These are phyloP conservation scores for Microcebus lehilahytsara DNA, from an alignment of 2,113 vertebrate genomes.

Conservation along the genomic window DNA sequence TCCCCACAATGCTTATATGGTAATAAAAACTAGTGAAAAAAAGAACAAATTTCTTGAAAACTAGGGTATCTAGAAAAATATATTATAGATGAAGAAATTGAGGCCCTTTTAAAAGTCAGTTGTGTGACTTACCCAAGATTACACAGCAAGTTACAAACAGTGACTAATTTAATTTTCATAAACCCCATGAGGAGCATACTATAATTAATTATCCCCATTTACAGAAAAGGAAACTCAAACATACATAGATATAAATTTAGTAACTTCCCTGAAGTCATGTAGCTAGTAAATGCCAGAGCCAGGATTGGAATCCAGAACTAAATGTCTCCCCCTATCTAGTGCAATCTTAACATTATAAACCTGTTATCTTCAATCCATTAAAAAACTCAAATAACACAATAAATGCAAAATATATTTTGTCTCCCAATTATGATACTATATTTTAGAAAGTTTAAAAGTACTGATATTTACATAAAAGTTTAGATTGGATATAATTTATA, in stretches of 20 bases:
- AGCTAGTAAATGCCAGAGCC: background rate
- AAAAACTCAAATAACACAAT: background rate
- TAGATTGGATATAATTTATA: conserved; percentile 31
- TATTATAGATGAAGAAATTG: background rate
- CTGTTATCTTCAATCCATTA: background rate
- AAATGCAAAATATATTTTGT: background rate
- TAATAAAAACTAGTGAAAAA: background rate
- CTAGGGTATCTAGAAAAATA: background rate
- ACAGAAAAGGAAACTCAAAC: conserved; percentile 19
- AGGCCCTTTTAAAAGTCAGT: background rate
- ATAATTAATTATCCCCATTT: background rate
- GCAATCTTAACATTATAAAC: background rate
- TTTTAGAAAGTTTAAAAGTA: conserved; percentile 35
- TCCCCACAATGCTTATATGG: background rate
- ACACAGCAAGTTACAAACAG: background rate
- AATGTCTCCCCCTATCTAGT: background rate
- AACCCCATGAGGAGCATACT: background rate
- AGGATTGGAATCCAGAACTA: background rate
- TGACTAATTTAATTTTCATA: background rate
- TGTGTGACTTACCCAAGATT: background rate
- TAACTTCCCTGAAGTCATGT: background rate
- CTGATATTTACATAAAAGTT: conserved; percentile 17
- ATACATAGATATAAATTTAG: background rate
- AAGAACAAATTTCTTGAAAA: background rate
- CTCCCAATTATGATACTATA: background rate